phyloP scores from a whole-genome alignment of 2,113 vertebrate species.

The Semnopithecus entellus region DNA sequence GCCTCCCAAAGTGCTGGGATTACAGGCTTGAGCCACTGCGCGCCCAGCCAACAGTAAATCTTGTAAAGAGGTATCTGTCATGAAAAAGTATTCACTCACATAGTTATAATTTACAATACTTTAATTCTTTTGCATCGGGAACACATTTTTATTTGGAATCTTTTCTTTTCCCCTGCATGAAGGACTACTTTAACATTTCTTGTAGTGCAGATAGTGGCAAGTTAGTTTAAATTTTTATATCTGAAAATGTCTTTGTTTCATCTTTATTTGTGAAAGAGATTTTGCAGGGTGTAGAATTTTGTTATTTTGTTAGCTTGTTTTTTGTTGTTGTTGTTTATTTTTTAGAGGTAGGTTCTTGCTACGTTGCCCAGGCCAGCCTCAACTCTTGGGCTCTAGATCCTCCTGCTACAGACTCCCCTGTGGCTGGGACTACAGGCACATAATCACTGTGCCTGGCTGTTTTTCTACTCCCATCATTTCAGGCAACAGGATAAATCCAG shows the following conservation, averaged over 20 bases:
- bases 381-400: not conserved
- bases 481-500: not conserved
- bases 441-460: not conserved
- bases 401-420: not conserved
- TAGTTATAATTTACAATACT: not conserved
- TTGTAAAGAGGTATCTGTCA: not conserved
- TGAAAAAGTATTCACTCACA: not conserved
- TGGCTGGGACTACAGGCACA: not conserved
- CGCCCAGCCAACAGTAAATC: not conserved
- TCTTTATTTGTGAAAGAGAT: not conserved
- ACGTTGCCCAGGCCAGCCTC: not conserved
- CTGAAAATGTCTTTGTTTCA: not conserved
- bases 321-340: not conserved
- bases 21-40: too few relatives aligned
- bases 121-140: not conserved
- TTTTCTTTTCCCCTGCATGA: not conserved
- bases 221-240: not conserved
- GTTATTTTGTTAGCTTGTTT: not conserved
- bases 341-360: not conserved
- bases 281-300: not conserved
- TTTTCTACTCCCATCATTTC: not conserved
- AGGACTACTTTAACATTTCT: not conserved
- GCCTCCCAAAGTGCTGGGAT: too few relatives aligned
- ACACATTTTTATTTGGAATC: not conserved
- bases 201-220: not conserved